Evolutionary conservation across 2,113 vertebrate species (phyloP).

Genomic region (Anas platyrhynchos): DNA sequence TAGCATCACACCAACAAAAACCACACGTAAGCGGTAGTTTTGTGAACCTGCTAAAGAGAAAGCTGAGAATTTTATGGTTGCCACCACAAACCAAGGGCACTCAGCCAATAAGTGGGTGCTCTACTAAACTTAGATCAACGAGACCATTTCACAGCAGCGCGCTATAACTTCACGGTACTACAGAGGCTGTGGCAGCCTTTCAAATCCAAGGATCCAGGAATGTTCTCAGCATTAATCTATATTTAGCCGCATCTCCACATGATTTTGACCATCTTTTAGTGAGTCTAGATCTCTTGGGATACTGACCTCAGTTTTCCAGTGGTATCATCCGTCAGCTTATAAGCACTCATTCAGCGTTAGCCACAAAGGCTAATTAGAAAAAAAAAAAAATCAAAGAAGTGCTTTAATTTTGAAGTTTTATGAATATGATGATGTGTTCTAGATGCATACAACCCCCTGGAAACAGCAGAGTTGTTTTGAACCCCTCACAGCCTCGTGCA

Average conservation of each 20-base stretch:
- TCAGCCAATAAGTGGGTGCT: constrained; percentile 30
- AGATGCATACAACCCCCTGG: not conserved
- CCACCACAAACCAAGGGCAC: constrained; percentile 31
- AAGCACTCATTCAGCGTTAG: not conserved
- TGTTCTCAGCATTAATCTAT: constrained; percentile 62
- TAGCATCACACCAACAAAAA: not conserved
- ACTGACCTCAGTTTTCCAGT: constrained; percentile 58
- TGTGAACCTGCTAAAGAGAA: not conserved
- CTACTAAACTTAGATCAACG: constrained; percentile 12
- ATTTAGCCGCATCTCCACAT: constrained; percentile 51
- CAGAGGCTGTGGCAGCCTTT: constrained; percentile 43
- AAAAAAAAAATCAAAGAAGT: not conserved
- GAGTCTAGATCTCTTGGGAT: constrained; percentile 24
- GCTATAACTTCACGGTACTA: not conserved
- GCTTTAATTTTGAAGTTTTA: not conserved
- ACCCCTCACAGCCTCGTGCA: not conserved
- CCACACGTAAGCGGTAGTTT: not conserved
- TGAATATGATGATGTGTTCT: not conserved
- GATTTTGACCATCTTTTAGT: constrained; percentile 32
- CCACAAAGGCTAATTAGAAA: not conserved
- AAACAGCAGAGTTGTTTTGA: not conserved
- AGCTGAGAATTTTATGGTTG: constrained; percentile 9
- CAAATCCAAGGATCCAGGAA: constrained; percentile 59
- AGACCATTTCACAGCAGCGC: not conserved
- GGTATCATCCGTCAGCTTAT: constrained; percentile 26